Conservation (phyloP, 2,113 vertebrate genomes). For the Panthera tigris region DNA sequence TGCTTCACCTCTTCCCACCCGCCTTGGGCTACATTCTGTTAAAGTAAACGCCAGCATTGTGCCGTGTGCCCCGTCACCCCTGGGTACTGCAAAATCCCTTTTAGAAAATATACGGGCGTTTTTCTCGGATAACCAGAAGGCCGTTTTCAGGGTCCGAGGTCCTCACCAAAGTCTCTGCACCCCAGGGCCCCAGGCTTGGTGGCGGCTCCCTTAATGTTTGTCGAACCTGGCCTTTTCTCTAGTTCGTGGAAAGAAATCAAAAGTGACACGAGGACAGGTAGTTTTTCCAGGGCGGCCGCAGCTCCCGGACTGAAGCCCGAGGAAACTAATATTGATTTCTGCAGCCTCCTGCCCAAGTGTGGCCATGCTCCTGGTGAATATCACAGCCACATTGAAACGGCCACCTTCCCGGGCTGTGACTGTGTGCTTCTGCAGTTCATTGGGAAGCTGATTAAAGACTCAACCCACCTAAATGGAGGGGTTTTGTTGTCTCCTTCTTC, state of each 20-base stretch:
- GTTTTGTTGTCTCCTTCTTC: slow-evolving; percentile 61
- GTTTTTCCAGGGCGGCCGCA: slow-evolving; percentile 44
- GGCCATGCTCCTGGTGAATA: background rate
- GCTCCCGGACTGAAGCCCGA: background rate
- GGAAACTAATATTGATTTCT: slow-evolving; percentile 65
- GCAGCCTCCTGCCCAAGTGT: slow-evolving; percentile 5
- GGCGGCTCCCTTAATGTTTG: slow-evolving; percentile 13
- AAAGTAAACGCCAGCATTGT: background rate
- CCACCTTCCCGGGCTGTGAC: slow-evolving; percentile 6
- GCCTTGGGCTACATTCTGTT: background rate
- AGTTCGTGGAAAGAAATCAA: slow-evolving; percentile 56
- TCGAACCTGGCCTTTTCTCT: slow-evolving; percentile 50
- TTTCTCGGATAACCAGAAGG: slow-evolving; percentile 34
- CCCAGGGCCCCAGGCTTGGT: background rate
- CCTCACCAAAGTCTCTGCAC: background rate
- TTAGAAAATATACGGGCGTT: background rate
- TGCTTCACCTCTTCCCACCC: background rate
- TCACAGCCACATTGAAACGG: slow-evolving; percentile 45
- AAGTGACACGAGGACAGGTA: slow-evolving; percentile 58
- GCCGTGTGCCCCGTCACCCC: background rate
- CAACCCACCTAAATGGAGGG: slow-evolving; percentile 42
- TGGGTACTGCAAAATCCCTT: background rate
- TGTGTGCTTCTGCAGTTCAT: slow-evolving; percentile 58
- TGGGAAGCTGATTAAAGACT: slow-evolving; percentile 63
- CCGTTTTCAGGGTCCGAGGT: background rate